Conservation (phyloP, 1,140 invertebrate genomes). For the Zaprionus capensis region DNA sequence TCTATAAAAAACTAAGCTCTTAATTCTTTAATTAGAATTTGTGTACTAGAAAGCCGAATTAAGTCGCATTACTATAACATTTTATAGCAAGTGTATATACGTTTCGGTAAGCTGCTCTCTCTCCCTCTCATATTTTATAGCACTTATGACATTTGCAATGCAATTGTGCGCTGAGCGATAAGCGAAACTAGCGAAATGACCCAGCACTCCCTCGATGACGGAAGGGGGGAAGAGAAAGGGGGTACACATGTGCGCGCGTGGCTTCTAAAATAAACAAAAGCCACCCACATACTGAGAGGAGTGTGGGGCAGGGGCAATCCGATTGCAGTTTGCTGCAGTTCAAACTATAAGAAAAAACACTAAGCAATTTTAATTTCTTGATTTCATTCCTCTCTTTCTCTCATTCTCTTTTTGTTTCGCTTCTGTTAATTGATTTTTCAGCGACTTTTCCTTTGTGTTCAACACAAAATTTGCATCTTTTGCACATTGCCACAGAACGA, state of each 20-base stretch:
- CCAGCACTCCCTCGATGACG: conserved; percentile 16
- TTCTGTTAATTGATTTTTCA: conserved; percentile 53
- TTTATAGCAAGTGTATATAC: conserved; percentile 2
- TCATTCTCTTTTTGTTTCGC: not conserved
- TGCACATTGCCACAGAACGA: conserved; percentile 30
- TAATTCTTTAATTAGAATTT: not conserved
- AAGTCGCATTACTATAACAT: not conserved
- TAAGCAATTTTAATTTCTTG: not conserved
- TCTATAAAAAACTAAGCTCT: not conserved
- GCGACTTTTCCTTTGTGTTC: conserved; percentile 30
- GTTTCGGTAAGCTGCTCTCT: not conserved
- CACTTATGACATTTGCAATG: conserved; percentile 58
- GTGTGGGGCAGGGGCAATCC: not conserved
- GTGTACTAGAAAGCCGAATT: not conserved
- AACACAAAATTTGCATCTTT: conserved; percentile 40
- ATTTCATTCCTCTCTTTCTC: not conserved
- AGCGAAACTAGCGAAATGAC: conserved; percentile 33
- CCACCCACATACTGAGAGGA: conserved; percentile 38
- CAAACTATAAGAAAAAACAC: conserved; percentile 15
- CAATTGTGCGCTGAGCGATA: conserved; percentile 57
- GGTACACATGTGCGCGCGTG: conserved; percentile 59
- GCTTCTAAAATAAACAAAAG: conserved; percentile 70
- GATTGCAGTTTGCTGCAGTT: conserved; percentile 9
- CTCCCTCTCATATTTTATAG: not conserved
- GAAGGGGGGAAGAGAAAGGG: not conserved